phyloP scores from a whole-genome alignment of 2,888 invertebrate species.

The Andrena flavipes region DNA sequence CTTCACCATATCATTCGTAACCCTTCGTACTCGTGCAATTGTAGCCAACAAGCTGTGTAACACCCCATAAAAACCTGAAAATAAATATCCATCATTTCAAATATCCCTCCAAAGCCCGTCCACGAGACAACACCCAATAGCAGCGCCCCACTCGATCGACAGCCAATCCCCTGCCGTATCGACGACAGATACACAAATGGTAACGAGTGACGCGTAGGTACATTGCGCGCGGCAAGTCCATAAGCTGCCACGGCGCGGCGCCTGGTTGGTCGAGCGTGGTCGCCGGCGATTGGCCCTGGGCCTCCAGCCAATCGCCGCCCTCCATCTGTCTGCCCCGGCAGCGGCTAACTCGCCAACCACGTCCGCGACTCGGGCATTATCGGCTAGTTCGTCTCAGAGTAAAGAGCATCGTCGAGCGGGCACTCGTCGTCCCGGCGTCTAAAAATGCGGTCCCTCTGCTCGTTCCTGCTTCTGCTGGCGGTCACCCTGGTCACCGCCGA shows the following conservation, averaged over 20 bases:
- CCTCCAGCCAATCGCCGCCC: conserved; percentile 86
- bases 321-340: conserved; percentile 89
- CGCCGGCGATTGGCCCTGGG: conserved; percentile 86
- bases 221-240: conserved; percentile 32
- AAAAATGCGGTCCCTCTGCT: conserved; percentile 87
- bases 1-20: no score
- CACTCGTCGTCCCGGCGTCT: conserved; percentile 69
- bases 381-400: conserved; percentile 82
- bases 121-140: conserved; percentile 5
- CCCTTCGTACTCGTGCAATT: no score
- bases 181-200: conserved; percentile 60
- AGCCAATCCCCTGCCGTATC: conserved; percentile 49
- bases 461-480: conserved; percentile 87
- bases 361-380: conserved; percentile 76
- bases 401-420: conserved; percentile 76
- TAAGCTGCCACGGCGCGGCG: conserved; percentile 65
- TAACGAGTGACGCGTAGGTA: conserved; percentile 39
- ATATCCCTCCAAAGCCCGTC: background rate
- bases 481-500: conserved; percentile 88
- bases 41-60: no score
- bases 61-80: background rate
- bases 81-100: background rate
- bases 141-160: background rate
- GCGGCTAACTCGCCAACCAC: conserved; percentile 79
- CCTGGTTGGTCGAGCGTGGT: conserved; percentile 88